Conservation (phyloP, 2,113 vertebrate genomes). For the Pachycephala philippinensis region DNA sequence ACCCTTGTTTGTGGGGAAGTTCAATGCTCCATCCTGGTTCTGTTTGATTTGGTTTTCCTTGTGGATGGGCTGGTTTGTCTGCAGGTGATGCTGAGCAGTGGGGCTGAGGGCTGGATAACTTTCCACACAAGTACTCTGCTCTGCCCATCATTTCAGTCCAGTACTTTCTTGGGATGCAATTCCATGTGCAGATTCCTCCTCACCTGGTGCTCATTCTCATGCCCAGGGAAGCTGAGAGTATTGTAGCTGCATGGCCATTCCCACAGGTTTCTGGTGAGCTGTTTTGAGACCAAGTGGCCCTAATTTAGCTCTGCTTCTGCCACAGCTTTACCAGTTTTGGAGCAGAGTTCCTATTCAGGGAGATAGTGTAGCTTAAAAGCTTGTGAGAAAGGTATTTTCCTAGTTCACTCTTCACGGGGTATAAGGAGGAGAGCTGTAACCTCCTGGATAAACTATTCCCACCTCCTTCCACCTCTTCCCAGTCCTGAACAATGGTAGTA, state of each 20-base stretch:
- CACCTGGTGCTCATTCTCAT: accelerated
- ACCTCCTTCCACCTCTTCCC: not conserved
- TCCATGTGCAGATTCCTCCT: not conserved
- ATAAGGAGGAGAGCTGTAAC: not conserved
- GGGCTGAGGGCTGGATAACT: not conserved
- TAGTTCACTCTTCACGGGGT: not conserved
- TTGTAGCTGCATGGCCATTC: accelerated
- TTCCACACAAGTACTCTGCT: not conserved
- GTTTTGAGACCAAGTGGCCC: not conserved
- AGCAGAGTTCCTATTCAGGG: not conserved
- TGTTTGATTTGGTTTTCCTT: not conserved
- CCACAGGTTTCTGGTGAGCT: not conserved
- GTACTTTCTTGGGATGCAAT: not conserved
- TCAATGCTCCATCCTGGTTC: accelerated
- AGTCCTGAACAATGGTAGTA: not conserved
- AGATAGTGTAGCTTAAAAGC: not conserved
- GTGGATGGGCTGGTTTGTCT: not conserved
- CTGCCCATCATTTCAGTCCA: accelerated
- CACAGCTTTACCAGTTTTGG: not conserved
- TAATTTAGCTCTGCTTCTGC: not conserved
- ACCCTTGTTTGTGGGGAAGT: not conserved
- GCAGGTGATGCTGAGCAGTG: not conserved
- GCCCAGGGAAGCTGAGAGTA: not conserved
- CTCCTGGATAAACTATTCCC: not conserved
- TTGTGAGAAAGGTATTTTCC: not conserved